Percentiles rank a stretch among this genome's conserved stretches.
Evolutionary conservation across 2,113 vertebrate species (phyloP).

Genomic region (Triplophysa siluroides): DNA sequence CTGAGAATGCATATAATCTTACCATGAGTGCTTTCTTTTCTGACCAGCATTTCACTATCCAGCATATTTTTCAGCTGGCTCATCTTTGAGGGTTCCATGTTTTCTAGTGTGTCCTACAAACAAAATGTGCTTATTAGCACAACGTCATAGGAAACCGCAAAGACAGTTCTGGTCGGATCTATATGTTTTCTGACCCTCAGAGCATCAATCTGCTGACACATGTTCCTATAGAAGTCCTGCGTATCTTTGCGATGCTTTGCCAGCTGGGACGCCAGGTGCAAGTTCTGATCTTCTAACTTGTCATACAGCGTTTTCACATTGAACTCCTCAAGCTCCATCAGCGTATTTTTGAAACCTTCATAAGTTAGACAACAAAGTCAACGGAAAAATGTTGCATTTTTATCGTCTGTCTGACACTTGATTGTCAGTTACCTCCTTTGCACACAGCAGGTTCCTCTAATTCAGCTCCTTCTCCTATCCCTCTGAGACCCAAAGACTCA

Average conservation of each 20-base stretch:
- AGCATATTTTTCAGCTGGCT: constrained; percentile 62
- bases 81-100: constrained; percentile 65
- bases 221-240: constrained; percentile 79
- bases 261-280: constrained; percentile 88
- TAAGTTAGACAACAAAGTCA: constrained; percentile 29
- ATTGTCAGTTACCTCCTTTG: constrained; percentile 65
- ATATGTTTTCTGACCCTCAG: constrained; percentile 72
- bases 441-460: constrained; percentile 70
- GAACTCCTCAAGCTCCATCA: constrained; percentile 83
- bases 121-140: not conserved
- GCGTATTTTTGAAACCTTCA: constrained; percentile 59
- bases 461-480: constrained; percentile 73
- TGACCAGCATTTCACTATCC: constrained; percentile 36
- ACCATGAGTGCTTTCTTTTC: constrained; percentile 52
- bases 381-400: not conserved
- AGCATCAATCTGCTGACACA: constrained; percentile 76
- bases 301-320: constrained; percentile 87
- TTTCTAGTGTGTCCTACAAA: constrained; percentile 77
- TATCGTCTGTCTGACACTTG: not conserved
- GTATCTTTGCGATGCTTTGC: constrained; percentile 81
- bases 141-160: too few species aligned
- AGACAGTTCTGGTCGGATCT: not conserved
- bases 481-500: constrained; percentile 60
- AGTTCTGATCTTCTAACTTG: constrained; percentile 92
- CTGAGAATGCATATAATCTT: constrained; percentile 11